Conservation (phyloP, 1,140 invertebrate species). For the Armadillidium nasatum region DNA sequence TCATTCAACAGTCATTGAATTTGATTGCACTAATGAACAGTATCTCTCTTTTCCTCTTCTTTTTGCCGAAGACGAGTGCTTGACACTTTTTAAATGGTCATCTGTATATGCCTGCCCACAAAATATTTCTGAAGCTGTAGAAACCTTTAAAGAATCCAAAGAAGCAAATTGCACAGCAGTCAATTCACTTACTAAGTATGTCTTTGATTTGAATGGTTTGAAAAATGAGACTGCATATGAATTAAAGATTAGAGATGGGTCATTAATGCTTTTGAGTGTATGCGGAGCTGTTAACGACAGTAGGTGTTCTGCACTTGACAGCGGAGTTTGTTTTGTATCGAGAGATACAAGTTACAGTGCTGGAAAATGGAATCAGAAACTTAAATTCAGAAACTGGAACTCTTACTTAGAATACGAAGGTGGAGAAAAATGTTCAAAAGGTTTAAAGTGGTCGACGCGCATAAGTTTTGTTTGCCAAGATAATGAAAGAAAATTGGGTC, state of each 20-base stretch:
- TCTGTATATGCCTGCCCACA: conserved; percentile 35
- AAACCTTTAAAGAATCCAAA: conserved; percentile 14
- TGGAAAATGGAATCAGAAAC: conserved; percentile 33
- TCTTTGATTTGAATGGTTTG: conserved; percentile 35
- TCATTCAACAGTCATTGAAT: conserved; percentile 35
- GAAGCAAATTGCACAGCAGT: conserved; percentile 29
- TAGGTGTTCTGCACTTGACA: conserved; percentile 24
- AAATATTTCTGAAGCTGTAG: neutral
- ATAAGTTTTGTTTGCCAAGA: conserved; percentile 41
- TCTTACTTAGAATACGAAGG: conserved; percentile 36
- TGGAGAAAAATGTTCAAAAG: conserved; percentile 33
- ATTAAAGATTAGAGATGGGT: conserved; percentile 18
- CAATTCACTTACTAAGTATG: conserved; percentile 28
- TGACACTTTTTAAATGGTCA: conserved; percentile 37
- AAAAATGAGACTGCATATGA: conserved; percentile 29
- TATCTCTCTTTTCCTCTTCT: conserved; percentile 31
- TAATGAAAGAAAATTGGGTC: conserved; percentile 26
- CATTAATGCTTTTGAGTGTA: conserved; percentile 29
- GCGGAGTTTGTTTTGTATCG: neutral
- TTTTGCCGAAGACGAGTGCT: conserved; percentile 33
- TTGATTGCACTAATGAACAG: conserved; percentile 36
- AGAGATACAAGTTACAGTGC: conserved; percentile 25
- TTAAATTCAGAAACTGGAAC: conserved; percentile 30
- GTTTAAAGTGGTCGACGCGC: conserved; percentile 28
- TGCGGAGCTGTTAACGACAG: conserved; percentile 31